Evolutionary conservation across 2,888 invertebrate genomes (phyloP), one percentile per base, ranked within the genome.

Genomic region (Micoletzkya japonica): DNA sequence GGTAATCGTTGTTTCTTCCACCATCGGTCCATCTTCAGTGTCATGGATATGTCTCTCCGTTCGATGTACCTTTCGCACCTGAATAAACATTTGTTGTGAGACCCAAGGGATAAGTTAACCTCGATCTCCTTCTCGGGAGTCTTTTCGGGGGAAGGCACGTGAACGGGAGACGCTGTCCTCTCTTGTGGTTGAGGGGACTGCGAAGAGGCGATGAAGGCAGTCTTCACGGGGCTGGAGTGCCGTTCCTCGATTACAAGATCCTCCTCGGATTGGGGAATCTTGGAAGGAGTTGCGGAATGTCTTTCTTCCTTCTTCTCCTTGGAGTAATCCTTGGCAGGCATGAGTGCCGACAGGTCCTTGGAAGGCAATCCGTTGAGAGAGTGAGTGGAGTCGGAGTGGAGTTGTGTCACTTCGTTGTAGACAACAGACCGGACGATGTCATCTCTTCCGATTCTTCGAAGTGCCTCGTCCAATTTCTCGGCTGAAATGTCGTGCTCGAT

Each of bases 381-480:
- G 26, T 49, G 20, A 14, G 63, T 50, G 14, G 56, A 39, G 20
- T 66, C 66, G 20, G 56, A 37, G 32, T 66, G 66, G 2, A 66
- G 66, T 39, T 66, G 66, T 4, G 28, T 28, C 26, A 37, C 54
- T 32, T 83, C 82, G 64, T 78, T 77, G 70, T 79, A 77, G 52
- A 76, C 76, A 71, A 84, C 75, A n/a, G 77, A 91, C 76, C 91
- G 91, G 81, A 94, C 92, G 67, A 95, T 94, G 86, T 95, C 95
- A 83, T 93, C 93, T 79, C 95, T 90, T 70, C 92, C 92, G 74
- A 95, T 93, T 78, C 91, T 90, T 82, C 91, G 90, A 57, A 95
- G 88, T 1, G 93, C 94, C 80, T 91, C 89, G 86, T 95, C 94
- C 79, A 95, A 87, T 6, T 91, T 90, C 82, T 90, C 91, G 37